Base-by-base conservation (phyloP, 2,888 invertebrate genomes). In the Hoplodrina blanda region DNA sequence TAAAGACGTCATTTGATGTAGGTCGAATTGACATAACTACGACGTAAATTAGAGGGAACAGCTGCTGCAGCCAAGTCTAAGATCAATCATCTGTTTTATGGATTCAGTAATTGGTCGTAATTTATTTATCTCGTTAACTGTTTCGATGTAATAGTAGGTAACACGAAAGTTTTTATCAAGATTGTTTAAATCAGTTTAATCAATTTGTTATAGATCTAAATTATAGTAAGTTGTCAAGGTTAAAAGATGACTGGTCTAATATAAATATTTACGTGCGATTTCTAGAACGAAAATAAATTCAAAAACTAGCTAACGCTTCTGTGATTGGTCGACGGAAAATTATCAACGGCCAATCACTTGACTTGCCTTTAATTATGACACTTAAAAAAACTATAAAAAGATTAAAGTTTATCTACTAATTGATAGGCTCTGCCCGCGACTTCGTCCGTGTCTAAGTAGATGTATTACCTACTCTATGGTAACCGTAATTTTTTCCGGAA, bases 1-100 rank as follows among this genome's bases (percentile, higher is more conserved):
- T 59, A 50, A 44, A 64, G 72, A 83, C 69, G 62, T 68, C 71
- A 71, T 53, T 67, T 72, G 69, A 77, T 81, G 62, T 75, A 70
- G 76, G 75, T 78, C 71, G 61, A 44, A 44, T n/a, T 55, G 55
- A 73, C 30, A 49, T 57, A 55, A 11, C 46, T 46, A 46, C 49
- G 69, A 41, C 37, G 63, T 82, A 64, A 70, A 72, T 67, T 33
- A 67, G 19, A 63, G 0, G 20, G 17, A 49, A 61, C 61, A 70
- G 59, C 66, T 66, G 55, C 44, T 68, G 63, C 55, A 52, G 69
- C 69, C 69, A 76, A 69, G 55, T 49, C 19, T 62, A 33, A 6
- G 50, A 54, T 49, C 56, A 73, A 73, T 73, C 20, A 59, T 62
- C 37, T 50, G 52, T 80, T 76, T 73, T 64, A 69, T 57, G 62